Evolutionary conservation across 2,888 invertebrate species (phyloP), one percentile per base, ranked within the genome.

Genomic region (Psylliodes chrysocephalus): DNA sequence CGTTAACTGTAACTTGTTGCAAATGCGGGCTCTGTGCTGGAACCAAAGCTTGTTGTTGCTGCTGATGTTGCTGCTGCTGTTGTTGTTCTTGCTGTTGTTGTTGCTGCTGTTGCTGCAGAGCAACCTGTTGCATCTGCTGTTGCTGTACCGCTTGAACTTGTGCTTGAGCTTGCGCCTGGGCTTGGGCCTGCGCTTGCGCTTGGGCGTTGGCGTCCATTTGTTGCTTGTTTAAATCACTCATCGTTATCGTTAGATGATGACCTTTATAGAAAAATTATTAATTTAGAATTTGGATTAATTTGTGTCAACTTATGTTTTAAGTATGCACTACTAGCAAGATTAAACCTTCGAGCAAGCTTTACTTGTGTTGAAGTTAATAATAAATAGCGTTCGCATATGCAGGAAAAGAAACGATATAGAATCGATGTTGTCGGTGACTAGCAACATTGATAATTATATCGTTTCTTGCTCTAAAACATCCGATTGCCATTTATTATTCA

Each of bases 31-130:
- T 73, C 30, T 75, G 75, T 1, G 73, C 68, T 2, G 68, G 70
- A 6, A 73, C 75, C 53, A 74, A 63, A 10, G 82, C 79, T 71
- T 81, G 81, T 64, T 83, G 83, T 38, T 85, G 73, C 78, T 83
- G 83, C 14, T 84, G 83, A 25, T 68, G 68, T 47, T 70, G n/a
- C 65, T 83, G 83, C 38, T 85, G 73, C 78, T 83, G 83, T 15
- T 84, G 83, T 33, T 68, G 68, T 47, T 70, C 71, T 35, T 73
- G 71, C 30, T 70, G 70, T 25, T 64, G 68, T 51, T 76, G 75
- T 52, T 71, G 81, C 77, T 83, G 85, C 56, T 87, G 87, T 65
- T 86, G 87, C 69, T 86, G 84, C 69, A 88, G 85, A 7, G 86
- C 82, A 57, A 87, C 87, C 67, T 87, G 88, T 60, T 87, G 88